Evolutionary conservation across 2,113 vertebrate species (phyloP), one percentile per base, ranked within the genome.

Genomic region (Halcyon malimbica): DNA sequence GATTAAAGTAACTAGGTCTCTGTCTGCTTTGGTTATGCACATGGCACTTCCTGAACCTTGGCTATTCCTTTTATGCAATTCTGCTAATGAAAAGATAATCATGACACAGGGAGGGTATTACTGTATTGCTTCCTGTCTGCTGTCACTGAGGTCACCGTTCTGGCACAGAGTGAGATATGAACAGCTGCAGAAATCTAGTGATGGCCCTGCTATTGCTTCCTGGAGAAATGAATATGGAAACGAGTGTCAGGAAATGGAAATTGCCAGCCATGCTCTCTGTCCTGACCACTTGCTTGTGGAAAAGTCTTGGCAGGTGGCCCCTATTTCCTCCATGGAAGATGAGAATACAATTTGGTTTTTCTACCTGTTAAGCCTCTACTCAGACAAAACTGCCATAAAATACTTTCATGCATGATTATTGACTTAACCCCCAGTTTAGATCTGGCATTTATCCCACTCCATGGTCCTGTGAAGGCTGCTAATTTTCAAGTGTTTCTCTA

Each of bases 231-330:
- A 69, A 88, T 31, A 31, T 65, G 71, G 83, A 82, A 73, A 31
- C 31, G 68, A 95, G n/a, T 8, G 39, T 77, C 63, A 90, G 89
- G 71, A 92, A 86, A 80, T 75, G 65, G 87, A 93, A 90, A 95
- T 24, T 68, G 65, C 89, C 57, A 53, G 57, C 50, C 37, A 2
- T 44, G 23, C 26, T 84, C 54, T 80, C 69, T 76, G 53, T 87
- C 23, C 62, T 83, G 83, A 33, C 59, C 51, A 14, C 0, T 51
- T 57, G n/a, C 13, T 64, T n/a, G 14, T 37, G 37, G 60, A 65
- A 57, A 75, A 73, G 75, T 5, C 17, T 44, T 83, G 70, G 39
- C 75, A 90, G 67, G 62, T 89, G 48, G 44, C 29, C 29, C 13
- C 11, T 35, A 0, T 39, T 81, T 48, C 56, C 80, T 63, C 64